A percentile compares a stretch with the other conserved stretches of the same genome.
Evolutionary conservation across 2,113 vertebrate genomes (phyloP).

Genomic region (Myrmecophaga tridactyla): DNA sequence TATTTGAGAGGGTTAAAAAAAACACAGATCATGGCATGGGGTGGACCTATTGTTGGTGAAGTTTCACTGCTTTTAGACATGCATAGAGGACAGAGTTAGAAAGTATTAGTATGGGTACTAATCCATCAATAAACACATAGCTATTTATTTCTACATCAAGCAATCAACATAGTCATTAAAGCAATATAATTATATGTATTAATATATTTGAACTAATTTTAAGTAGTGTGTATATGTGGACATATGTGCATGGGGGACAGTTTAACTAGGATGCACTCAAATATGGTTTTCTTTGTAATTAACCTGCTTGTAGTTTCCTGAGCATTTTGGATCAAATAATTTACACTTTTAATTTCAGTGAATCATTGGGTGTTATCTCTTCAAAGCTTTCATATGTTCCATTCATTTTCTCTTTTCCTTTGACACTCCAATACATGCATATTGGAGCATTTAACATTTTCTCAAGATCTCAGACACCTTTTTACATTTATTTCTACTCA

Average conservation of each 20-base stretch:
- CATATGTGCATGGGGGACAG: background rate
- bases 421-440: background rate
- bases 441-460: background rate
- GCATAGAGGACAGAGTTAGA: background rate
- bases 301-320: background rate
- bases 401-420: background rate
- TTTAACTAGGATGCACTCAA: background rate
- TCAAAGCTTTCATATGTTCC: background rate
- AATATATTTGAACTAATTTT: background rate
- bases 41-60: background rate
- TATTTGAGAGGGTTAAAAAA: background rate
- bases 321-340: background rate
- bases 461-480: background rate
- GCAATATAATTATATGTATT: background rate
- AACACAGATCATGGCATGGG: background rate
- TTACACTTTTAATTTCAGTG: background rate
- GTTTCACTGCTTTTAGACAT: background rate
- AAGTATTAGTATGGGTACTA: background rate
- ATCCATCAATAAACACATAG: background rate
- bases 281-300: background rate
- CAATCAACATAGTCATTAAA: background rate
- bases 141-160: background rate
- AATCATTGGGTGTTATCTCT: background rate
- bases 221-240: background rate
- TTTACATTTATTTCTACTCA: background rate